phyloP scores from a whole-genome alignment of 2,797 vertebrate species.

The Cyprinodon diabolis region DNA sequence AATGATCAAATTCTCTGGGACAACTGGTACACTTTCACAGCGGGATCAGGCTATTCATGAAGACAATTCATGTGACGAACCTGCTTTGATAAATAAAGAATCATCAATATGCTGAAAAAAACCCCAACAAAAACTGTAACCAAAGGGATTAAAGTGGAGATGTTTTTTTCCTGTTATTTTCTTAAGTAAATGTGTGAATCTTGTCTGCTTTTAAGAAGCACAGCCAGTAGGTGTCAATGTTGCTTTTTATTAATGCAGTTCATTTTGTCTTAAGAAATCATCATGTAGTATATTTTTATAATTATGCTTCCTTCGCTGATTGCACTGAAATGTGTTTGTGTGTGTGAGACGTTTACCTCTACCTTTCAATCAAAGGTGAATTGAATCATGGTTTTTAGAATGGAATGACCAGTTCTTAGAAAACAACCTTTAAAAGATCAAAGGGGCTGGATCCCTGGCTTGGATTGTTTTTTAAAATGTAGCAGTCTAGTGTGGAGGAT shows the following conservation, averaged over 20 bases:
- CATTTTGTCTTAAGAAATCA: slow-evolving; percentile 28
- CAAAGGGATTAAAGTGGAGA: slow-evolving; percentile 55
- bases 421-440: slow-evolving; percentile 27
- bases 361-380: slow-evolving; percentile 45
- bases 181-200: slow-evolving; percentile 3
- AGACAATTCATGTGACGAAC: background rate
- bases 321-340: slow-evolving; percentile 54
- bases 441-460: slow-evolving; percentile 75
- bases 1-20: slow-evolving; percentile 24
- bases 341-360: slow-evolving; percentile 57
- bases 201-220: slow-evolving; percentile 21
- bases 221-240: slow-evolving; percentile 63
- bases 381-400: slow-evolving; percentile 33
- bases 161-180: slow-evolving; percentile 7
- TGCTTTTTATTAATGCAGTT: slow-evolving; percentile 18
- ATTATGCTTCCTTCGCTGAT: slow-evolving; percentile 39
- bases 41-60: slow-evolving; percentile 28
- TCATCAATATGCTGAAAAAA: background rate
- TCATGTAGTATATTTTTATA: slow-evolving; percentile 18
- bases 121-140: slow-evolving; percentile 6
- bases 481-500: slow-evolving; percentile 16
- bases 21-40: slow-evolving; percentile 22
- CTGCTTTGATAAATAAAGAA: slow-evolving; percentile 18
- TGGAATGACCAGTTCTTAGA: slow-evolving; percentile 28
- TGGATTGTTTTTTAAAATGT: slow-evolving; percentile 37